Evolutionary conservation across 2,113 vertebrate genomes (phyloP), one percentile per base, ranked within the genome.

Genomic region (Lagopus leucura): DNA sequence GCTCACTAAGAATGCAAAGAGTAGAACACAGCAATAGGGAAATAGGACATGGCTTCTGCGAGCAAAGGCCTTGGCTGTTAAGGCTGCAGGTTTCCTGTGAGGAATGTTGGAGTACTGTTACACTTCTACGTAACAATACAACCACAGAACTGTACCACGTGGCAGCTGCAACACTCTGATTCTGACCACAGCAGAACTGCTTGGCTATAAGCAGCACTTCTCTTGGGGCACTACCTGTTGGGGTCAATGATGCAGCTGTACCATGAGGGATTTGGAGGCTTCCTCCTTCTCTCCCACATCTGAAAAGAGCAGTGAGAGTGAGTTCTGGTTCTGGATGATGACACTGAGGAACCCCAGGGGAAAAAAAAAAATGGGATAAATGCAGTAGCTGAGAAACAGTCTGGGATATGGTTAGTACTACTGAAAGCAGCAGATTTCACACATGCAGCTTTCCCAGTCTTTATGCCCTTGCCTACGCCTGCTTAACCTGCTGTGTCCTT

Each of bases 261-360:
- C 48, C 27, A 17, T 15, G 8, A 16, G 9, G n/a, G 81, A 87
- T 11, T 52, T 1, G 43, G 1, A 13, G 30, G 24, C 30, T 52
- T 13, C 63, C 20, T 27, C 38, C 17, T 66, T 24, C 10, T 25
- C 0, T 30, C 8, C 43, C 58, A 3, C 0, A 1, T 7, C 45
- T 8, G 18, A 80, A n/a, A 45, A 27, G 52, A 28, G 27, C 27
- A 54, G 52, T 54, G 15, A 54, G 52, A 8, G 52, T 54, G 52
- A 54, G 69, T 30, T 32, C 82, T 75, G 64, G 5, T 90, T 94
- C 42, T 66, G 28, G 12, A 50, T 8, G 12, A 50, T 8, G 16
- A 82, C 34, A n/a, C 11, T 40, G 32, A 8, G 47, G 40, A 88
- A 34, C 30, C 32, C 8, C 65, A 52, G 15, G 4, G 42, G 57